A percentile compares a stretch with the other conserved stretches of the same genome.
phyloP scores from a whole-genome alignment of 2,888 invertebrate species.

The Taenaris catops region DNA sequence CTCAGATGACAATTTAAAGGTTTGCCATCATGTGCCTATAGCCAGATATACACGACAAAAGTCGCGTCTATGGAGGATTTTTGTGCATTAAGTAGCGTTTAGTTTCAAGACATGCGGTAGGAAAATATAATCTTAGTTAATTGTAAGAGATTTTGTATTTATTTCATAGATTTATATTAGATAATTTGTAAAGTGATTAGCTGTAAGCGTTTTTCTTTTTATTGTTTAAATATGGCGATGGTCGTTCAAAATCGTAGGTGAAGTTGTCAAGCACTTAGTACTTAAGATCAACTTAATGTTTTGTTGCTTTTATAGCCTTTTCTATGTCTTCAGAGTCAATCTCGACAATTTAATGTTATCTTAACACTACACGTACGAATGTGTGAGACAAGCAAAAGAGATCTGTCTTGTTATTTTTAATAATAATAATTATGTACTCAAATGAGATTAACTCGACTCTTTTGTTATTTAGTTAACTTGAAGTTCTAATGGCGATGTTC shows the following conservation, averaged over 20 bases:
- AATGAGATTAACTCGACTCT: constrained; percentile 67
- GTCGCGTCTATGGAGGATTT: constrained; percentile 20
- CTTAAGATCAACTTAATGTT: constrained; percentile 67
- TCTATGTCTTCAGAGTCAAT: constrained; percentile 29
- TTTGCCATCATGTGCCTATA: too few relatives aligned
- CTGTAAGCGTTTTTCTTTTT: constrained; percentile 54
- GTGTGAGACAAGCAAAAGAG: constrained; percentile 30
- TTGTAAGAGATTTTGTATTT: constrained; percentile 75
- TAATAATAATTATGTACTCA: constrained; percentile 57
- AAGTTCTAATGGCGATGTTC: constrained; percentile 48
- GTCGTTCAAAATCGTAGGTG: constrained; percentile 58
- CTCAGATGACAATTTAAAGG: too few relatives aligned
- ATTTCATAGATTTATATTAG: constrained; percentile 78
- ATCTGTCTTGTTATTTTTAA: constrained; percentile 74
- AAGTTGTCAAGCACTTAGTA: constrained; percentile 60
- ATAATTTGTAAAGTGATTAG: constrained; percentile 77
- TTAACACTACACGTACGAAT: background rate
- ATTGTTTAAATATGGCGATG: constrained; percentile 64
- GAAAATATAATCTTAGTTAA: constrained; percentile 76
- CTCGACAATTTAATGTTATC: constrained; percentile 7
- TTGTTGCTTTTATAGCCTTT: constrained; percentile 40
- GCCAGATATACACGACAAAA: constrained; percentile 1
- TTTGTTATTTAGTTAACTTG: constrained; percentile 45
- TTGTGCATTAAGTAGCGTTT: constrained; percentile 71
- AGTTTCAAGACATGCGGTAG: constrained; percentile 76